Evolutionary conservation across 2,113 vertebrate genomes (phyloP).

Genomic region (Tetraodon nigroviridis): DNA sequence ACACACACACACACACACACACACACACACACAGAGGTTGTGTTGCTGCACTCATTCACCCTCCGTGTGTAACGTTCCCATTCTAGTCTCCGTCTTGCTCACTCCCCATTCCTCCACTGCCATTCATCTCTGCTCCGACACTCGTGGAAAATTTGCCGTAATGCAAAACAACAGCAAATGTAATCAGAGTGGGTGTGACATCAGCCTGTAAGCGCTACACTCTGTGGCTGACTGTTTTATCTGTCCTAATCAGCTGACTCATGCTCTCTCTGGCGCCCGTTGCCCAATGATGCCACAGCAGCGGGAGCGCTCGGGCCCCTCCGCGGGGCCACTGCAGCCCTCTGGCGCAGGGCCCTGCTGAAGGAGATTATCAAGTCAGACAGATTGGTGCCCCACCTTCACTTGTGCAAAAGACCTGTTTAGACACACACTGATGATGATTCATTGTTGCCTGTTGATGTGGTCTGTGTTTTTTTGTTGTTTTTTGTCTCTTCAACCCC

Average conservation of each 20-base stretch:
- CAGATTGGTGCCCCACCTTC: slow-evolving; percentile 57
- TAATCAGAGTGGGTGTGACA: slow-evolving; percentile 61
- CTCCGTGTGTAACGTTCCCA: slow-evolving; percentile 46
- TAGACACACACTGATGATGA: slow-evolving; percentile 27
- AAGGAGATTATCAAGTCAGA: slow-evolving; percentile 54
- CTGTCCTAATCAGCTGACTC: slow-evolving; percentile 65
- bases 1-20: not conserved
- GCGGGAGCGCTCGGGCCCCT: slow-evolving; percentile 50
- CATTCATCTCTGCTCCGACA: slow-evolving; percentile 40
- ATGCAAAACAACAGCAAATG: slow-evolving; percentile 67
- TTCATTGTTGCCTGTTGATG: slow-evolving; percentile 29
- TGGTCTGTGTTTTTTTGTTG: slow-evolving; percentile 3
- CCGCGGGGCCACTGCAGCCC: slow-evolving; percentile 51
- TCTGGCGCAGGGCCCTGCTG: slow-evolving; percentile 33
- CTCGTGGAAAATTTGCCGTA: slow-evolving; percentile 64
- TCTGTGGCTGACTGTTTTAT: slow-evolving; percentile 63
- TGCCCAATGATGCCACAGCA: slow-evolving; percentile 62
- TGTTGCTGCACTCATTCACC: slow-evolving; percentile 50
- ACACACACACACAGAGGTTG: slow-evolving; percentile 7
- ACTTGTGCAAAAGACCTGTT: slow-evolving; percentile 39
- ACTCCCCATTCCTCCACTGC: slow-evolving; percentile 47
- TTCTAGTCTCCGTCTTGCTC: slow-evolving; percentile 36
- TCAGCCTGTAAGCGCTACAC: slow-evolving; percentile 52
- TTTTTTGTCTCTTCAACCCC: slow-evolving; percentile 5
- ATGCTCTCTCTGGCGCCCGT: slow-evolving; percentile 53